Base-by-base conservation (phyloP, 2,888 invertebrate genomes). In the Belgica antarctica region DNA sequence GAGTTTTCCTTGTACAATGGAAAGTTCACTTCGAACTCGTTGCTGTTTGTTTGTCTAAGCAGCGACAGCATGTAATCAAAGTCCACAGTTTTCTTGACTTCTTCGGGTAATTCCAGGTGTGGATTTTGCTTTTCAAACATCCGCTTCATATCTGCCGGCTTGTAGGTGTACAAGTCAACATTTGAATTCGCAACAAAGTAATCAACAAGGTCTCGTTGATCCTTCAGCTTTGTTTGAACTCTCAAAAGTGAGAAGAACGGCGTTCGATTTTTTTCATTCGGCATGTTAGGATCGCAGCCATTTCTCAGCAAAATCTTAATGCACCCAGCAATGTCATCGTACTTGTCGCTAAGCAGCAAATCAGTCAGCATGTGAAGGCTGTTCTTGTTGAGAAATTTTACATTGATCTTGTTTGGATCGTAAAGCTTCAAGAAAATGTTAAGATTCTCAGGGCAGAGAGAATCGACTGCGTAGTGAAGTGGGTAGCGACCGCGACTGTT, bases 231-330 rank as follows among this genome's bases (percentile, higher is more conserved):
- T 36, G 59, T 24, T 31, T 68, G 68, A n/a, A 8, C 19, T 57
- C 27, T 15, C 25, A 70, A 28, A 8, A 70, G 24, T 15, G 24
- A 25, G 28, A 24, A 41, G 7, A 70, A 41, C 8, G 70, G 70
- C 3, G 70, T 70, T 61, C 61, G 34, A 4, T 36, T 41, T 41
- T 70, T 70, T 12, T 70, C 70, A 70, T 80, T 79, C 10, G 78
- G 76, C 59, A 77, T 75, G 70, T 80, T 80, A 1, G 79, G 76
- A 1, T 79, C 77, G 63, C 80, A 79, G 7, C 78, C 78, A 70
- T 77, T 75, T 10, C 74, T 71, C 2, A 80, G 73, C 36, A 80
- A 73, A 3, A 75, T 61, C 70, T 77, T 73, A n/a, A 80, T 77
- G 72, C 80, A 80, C 27, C 71, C 72, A 1, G 71, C 72, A n/a